Conservation (phyloP, 2,113 vertebrate species). For the Rhabdomys dilectus region DNA sequence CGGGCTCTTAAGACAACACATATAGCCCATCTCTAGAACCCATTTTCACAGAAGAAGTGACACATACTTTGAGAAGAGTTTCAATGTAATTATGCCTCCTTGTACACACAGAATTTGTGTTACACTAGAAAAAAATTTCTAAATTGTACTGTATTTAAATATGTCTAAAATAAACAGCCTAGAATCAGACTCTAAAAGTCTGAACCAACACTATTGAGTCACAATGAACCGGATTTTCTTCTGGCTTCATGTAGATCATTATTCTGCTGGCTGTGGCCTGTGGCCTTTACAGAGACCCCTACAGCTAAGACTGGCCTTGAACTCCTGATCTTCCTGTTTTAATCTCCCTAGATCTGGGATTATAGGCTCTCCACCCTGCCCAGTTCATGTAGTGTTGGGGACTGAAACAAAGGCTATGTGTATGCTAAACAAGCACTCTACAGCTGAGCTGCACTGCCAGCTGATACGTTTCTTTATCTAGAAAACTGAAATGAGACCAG, state of each 20-base stretch:
- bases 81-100: not conserved
- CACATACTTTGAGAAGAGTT: not conserved
- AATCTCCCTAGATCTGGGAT: not conserved
- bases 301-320: not conserved
- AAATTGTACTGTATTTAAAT: not conserved
- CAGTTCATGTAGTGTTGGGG: not conserved
- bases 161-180: not conserved
- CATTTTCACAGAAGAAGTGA: not conserved
- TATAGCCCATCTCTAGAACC: no score
- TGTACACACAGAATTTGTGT: not conserved
- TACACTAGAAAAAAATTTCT: not conserved
- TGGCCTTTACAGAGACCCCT: not conserved
- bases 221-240: not conserved
- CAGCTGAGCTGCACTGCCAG: no score
- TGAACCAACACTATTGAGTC: not conserved
- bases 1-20: not conserved
- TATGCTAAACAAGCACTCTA: not conserved
- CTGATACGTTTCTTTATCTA: not conserved
- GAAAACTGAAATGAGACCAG: constrained; percentile 7
- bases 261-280: no score
- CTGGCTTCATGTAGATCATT: not conserved
- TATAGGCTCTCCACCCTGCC: not conserved
- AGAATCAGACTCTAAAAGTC: not conserved
- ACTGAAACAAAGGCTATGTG: not conserved
- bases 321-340: not conserved